phyloP scores from a whole-genome alignment of 2,888 invertebrate species.

The Noctuana brunneofusca region DNA sequence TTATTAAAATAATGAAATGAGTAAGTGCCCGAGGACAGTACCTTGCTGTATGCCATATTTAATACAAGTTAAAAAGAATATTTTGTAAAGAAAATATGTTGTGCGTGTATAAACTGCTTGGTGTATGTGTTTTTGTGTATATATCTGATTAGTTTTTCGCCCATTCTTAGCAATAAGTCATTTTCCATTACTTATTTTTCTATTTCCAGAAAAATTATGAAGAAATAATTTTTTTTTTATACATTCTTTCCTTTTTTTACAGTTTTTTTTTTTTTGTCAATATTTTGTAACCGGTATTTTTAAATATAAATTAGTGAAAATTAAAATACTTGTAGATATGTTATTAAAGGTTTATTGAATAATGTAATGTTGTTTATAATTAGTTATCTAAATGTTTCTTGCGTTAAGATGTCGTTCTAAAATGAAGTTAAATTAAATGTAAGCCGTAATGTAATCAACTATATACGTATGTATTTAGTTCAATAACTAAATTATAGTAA shows the following conservation, averaged over 20 bases:
- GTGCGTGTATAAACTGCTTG: constrained; percentile 13
- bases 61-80: constrained; percentile 31
- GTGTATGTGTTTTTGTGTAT: neutral
- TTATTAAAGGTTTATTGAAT: neutral
- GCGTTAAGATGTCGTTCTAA: neutral
- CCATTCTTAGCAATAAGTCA: no score
- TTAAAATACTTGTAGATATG: neutral
- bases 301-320: neutral
- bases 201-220: no score
- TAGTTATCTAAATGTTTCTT: no score
- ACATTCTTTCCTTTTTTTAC: no score
- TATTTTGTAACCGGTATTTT: neutral
- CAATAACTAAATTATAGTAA: no score
- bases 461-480: neutral
- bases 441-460: neutral
- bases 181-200: no score
- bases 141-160: no score
- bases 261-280: no score
- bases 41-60: constrained; percentile 63
- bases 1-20: constrained; percentile 12
- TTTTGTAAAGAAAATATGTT: constrained; percentile 13
- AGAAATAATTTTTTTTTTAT: no score
- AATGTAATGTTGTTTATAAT: neutral
- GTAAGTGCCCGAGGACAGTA: constrained; percentile 55
- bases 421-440: neutral